Evolutionary conservation across 2,797 vertebrate genomes (phyloP), one percentile per base, ranked within the genome.

Genomic region (Trachops cirrhosus): DNA sequence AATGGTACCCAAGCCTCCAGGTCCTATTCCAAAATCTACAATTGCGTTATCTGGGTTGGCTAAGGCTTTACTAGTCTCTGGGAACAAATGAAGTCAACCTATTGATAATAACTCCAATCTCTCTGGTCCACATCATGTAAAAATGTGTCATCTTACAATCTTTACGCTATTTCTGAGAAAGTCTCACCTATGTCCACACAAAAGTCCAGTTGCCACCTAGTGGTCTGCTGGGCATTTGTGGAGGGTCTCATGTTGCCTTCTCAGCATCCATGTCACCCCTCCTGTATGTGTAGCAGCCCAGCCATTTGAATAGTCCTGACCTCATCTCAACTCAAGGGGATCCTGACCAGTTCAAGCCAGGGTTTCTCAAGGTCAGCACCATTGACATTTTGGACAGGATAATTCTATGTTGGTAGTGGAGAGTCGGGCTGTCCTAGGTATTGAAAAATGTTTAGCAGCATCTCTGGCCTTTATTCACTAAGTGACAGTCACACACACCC

Each of bases 141-240:
- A 34, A 93, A 87, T 71, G 41, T 86, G 64, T 8, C n/a, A 62
- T 71, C 57, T 93, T 67, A 57, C 3, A 54, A 24, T 46, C 64
- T 75, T n/a, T 26, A 34, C 5, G 64, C 74, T 34, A 52, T 68
- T 54, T 84, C 84, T 64, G 54, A 16, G 24, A 87, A 59, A 73
- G 32, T 59, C 37, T 95, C 54, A 16, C 46, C 9, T 46, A 2
- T 37, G 39, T 82, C 34, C 26, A 73, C 37, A 26, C 10, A 73
- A 21, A 89, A 96, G 82, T 80, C 41, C 37, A 93, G 12, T 89
- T 96, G 91, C 93, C 93, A 86, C 86, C 57, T 84, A 77, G 83
- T 59, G 89, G 59, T 87, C 86, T 89, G 15, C 71, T 52, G 34
- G 67, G n/a, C 37, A n/a, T 21, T 68, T 71, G 26, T 46, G 37